Percentiles rank a stretch among this genome's conserved stretches.
These are phyloP conservation scores for Clarias fuscus DNA, from an alignment of 2,797 vertebrate species.

Conservation along the genomic window DNA sequence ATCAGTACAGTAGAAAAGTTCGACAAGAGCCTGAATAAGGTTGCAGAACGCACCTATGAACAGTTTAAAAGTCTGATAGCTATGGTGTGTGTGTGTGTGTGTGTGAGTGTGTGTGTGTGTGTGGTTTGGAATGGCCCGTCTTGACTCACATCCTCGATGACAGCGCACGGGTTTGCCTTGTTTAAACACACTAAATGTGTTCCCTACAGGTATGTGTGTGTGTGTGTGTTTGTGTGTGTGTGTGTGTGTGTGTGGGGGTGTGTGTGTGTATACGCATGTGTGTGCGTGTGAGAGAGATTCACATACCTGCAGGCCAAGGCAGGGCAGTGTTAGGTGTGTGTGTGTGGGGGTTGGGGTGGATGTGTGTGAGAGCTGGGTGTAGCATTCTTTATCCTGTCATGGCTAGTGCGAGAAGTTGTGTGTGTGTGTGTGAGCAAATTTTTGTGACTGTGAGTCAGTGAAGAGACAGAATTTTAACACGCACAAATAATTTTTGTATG, in stretches of 20 bases:
- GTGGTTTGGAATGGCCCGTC: background rate
- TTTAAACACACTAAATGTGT: constrained; percentile 31
- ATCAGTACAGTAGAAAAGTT: background rate
- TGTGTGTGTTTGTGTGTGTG: constrained; percentile 17
- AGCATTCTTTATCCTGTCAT: constrained; percentile 50
- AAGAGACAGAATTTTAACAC: background rate
- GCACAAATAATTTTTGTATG: background rate
- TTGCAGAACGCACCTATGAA: background rate
- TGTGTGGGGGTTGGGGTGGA: background rate
- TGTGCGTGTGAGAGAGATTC: constrained; percentile 35
- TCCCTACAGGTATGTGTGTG: constrained; percentile 44
- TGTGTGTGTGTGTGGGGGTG: constrained; percentile 30
- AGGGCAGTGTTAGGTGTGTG: constrained; percentile 42
- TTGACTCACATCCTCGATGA: constrained; percentile 52
- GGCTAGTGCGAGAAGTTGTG: constrained; percentile 24
- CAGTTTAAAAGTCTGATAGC: background rate
- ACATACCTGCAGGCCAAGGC: constrained; percentile 52
- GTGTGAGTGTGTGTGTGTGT: constrained; percentile 9
- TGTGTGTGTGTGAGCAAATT: constrained; percentile 7
- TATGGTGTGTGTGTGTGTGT: background rate
- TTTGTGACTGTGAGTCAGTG: constrained; percentile 33
- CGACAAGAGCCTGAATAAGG: background rate
- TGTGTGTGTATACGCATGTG: constrained; percentile 31
- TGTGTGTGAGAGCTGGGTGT: constrained; percentile 30
- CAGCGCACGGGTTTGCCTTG: constrained; percentile 29